Evolutionary conservation across 2,888 invertebrate species (phyloP).

Genomic region (Dexiosoma caninum): DNA sequence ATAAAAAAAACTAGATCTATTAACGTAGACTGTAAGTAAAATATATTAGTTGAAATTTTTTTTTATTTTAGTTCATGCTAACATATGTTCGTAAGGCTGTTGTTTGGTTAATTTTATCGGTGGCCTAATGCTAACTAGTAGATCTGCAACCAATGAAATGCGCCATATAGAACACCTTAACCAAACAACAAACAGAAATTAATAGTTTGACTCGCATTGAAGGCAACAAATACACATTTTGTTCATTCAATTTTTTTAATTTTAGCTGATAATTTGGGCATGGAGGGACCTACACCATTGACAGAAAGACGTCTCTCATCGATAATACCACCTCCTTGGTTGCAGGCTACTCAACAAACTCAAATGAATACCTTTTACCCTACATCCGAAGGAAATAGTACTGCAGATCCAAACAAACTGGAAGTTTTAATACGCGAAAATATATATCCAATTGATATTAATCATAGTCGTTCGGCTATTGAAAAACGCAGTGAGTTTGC

Average conservation of each 20-base stretch:
- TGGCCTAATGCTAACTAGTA: no score
- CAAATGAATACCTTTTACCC: constrained; percentile 73
- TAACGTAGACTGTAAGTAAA: constrained; percentile 89
- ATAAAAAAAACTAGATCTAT: constrained; percentile 96
- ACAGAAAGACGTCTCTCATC: constrained; percentile 81
- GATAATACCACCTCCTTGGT: constrained; percentile 77
- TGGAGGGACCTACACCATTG: constrained; percentile 82
- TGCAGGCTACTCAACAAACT: constrained; percentile 74
- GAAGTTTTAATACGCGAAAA: constrained; percentile 73
- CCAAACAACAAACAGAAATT: no score
- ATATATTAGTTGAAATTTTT: no score
- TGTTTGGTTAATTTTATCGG: no score
- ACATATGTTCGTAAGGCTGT: no score
- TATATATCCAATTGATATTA: constrained; percentile 75
- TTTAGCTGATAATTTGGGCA: constrained; percentile 87
- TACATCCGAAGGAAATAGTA: constrained; percentile 74
- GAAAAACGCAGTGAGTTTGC: constrained; percentile 76
- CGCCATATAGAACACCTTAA: no score
- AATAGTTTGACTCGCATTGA: no score
- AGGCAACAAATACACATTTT: no score
- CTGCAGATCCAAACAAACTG: constrained; percentile 20
- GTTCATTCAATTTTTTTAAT: no score
- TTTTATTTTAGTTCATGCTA: no score
- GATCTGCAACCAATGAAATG: no score
- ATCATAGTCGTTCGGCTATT: constrained; percentile 73